Conservation (phyloP, 2,113 vertebrate species). For the Andinoacara biseriatus region DNA sequence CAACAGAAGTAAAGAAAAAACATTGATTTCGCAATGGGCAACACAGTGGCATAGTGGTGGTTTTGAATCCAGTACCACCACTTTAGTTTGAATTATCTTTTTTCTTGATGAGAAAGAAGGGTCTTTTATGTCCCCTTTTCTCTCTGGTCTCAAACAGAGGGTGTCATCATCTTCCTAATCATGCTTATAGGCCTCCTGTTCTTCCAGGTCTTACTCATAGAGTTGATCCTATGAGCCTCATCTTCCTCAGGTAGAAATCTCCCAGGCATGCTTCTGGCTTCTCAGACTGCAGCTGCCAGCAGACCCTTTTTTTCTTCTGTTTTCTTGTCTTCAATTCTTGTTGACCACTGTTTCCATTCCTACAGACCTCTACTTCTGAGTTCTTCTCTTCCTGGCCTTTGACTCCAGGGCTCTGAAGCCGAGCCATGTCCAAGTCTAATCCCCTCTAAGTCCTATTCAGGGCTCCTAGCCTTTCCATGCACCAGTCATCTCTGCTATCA, state of each 20-base stretch:
- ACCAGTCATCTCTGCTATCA: conserved; percentile 24
- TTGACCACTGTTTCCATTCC: neutral
- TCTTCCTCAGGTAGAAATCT: neutral
- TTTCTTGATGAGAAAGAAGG: too few species aligned
- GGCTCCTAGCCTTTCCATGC: neutral
- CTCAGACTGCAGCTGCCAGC: neutral
- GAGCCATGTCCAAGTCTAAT: neutral
- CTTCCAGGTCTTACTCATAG: neutral
- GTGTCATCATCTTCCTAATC: neutral
- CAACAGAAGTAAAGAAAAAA: too few species aligned
- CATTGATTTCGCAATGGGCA: too few species aligned
- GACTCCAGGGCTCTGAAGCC: neutral
- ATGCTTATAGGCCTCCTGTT: neutral
- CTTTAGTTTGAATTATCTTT: too few species aligned
- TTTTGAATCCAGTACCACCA: too few species aligned
- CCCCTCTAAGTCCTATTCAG: neutral
- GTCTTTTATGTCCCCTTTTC: neutral
- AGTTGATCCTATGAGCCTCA: neutral
- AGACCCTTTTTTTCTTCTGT: neutral
- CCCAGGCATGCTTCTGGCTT: neutral
- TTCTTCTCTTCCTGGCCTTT: neutral
- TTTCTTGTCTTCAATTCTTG: neutral
- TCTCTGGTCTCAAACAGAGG: neutral
- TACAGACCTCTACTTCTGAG: neutral
- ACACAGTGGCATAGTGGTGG: neutral